Evolutionary conservation across 2,888 invertebrate genomes (phyloP).

Genomic region (Philhelius pedissequus): DNA sequence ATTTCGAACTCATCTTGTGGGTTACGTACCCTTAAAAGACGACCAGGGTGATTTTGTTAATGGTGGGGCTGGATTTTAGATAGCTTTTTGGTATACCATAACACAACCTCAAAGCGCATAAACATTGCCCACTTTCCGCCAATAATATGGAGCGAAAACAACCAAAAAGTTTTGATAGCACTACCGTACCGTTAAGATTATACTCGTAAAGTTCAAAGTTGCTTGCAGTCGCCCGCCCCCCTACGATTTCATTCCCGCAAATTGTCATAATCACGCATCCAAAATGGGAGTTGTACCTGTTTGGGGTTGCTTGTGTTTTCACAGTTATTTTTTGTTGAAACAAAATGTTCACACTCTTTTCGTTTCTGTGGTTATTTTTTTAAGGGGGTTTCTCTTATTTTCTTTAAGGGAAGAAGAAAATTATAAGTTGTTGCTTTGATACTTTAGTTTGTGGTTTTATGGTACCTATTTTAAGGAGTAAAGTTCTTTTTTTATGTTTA

Average conservation of each 20-base stretch:
- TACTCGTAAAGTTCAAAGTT: neutral
- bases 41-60: neutral
- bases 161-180: constrained; percentile 4
- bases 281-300: constrained; percentile 11
- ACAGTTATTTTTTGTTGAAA: constrained; percentile 13
- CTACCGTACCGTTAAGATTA: neutral
- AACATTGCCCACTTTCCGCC: neutral
- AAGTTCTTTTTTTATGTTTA: too few species aligned
- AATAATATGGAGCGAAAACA: neutral
- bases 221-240: neutral
- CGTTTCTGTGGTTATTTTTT: neutral
- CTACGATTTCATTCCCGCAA: constrained; percentile 6
- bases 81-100: constrained; percentile 15
- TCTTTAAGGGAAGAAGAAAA: constrained; percentile 13
- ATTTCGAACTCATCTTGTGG: neutral
- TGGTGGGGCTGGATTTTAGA: neutral
- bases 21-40: neutral
- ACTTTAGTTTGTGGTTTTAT: neutral
- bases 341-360: constrained; percentile 5
- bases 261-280: constrained; percentile 48
- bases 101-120: constrained; percentile 11
- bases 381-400: neutral
- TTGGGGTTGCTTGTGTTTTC: neutral
- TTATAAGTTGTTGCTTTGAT: constrained; percentile 12
- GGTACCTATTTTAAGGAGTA: neutral